Percentiles rank a stretch among this genome's conserved stretches.
Conservation (phyloP, 2,797 vertebrate genomes). For the Eulemur mongoz region DNA sequence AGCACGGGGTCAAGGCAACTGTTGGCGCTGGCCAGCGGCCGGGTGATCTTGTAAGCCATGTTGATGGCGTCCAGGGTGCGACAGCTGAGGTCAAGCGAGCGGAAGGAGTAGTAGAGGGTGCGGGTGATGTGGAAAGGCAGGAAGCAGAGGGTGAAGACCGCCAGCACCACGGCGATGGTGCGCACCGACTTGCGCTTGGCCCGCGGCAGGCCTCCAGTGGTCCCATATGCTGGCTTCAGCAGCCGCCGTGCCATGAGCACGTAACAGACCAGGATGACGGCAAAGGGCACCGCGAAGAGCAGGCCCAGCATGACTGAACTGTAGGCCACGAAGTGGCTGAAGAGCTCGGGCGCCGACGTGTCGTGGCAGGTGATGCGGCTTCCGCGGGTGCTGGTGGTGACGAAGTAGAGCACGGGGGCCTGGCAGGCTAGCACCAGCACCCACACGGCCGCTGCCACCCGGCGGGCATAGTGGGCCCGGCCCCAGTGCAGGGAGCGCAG, state of each 20-base stretch:
- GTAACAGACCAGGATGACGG: constrained; percentile 92
- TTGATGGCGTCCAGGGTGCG: constrained; percentile 89
- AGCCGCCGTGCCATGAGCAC: constrained; percentile 92
- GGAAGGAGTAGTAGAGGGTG: constrained; percentile 94
- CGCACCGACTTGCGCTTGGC: constrained; percentile 96
- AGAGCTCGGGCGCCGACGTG: constrained; percentile 92
- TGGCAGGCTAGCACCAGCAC: constrained; percentile 89
- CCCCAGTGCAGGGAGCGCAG: constrained; percentile 93
- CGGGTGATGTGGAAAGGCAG: constrained; percentile 96
- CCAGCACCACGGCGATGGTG: constrained; percentile 95
- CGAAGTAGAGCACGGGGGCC: constrained; percentile 93
- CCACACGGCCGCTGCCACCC: constrained; percentile 90
- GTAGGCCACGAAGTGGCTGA: constrained; percentile 92
- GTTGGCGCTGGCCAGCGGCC: constrained; percentile 95
- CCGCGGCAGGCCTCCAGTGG: constrained; percentile 81
- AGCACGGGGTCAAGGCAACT: constrained; percentile 96
- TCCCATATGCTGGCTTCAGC: constrained; percentile 85
- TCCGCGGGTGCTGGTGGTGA: constrained; percentile 85
- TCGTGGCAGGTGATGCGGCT: constrained; percentile 91
- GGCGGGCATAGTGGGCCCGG: constrained; percentile 87
- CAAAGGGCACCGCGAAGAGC: constrained; percentile 93
- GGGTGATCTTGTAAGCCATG: constrained; percentile 94
- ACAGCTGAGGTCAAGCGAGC: constrained; percentile 92
- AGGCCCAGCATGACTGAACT: constrained; percentile 91
- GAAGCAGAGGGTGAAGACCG: constrained; percentile 94